Evolutionary conservation across 2,797 vertebrate species (phyloP).

Genomic region (Cyprinodon diabolis): DNA sequence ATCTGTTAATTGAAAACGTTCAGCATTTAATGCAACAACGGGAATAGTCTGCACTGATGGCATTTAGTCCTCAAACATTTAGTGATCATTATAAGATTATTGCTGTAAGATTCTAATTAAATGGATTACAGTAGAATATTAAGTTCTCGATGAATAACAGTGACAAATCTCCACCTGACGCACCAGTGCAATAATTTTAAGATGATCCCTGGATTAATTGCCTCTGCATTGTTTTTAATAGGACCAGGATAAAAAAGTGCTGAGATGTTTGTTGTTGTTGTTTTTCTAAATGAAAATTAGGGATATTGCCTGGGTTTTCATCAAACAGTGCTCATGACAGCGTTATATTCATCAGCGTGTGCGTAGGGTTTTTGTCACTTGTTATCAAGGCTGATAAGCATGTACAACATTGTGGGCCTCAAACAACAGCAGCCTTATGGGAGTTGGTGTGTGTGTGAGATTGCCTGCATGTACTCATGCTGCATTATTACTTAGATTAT

Average conservation of each 20-base stretch:
- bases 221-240: not conserved
- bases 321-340: constrained; percentile 53
- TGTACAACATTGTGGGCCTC: constrained; percentile 43
- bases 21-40: not conserved
- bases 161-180: not conserved
- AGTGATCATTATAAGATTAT: constrained; percentile 6
- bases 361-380: constrained; percentile 15
- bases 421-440: constrained; percentile 48
- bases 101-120: constrained; percentile 1
- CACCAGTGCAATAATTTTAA: not conserved
- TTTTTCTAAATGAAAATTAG: constrained; percentile 36
- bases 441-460: constrained; percentile 22
- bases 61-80: not conserved
- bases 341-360: constrained; percentile 45
- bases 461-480: constrained; percentile 23
- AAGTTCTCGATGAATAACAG: not conserved
- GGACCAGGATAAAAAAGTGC: not conserved
- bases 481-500: constrained; percentile 76
- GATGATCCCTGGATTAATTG: not conserved
- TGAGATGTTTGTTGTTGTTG: constrained; percentile 12
- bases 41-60: not conserved
- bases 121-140: constrained; percentile 6
- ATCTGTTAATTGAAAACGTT: not conserved
- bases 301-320: constrained; percentile 34
- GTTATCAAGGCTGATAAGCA: constrained; percentile 28